Percentiles rank a stretch among this genome's conserved stretches.
Conservation (phyloP, 2,113 vertebrate species). For the Panurus biarmicus region DNA sequence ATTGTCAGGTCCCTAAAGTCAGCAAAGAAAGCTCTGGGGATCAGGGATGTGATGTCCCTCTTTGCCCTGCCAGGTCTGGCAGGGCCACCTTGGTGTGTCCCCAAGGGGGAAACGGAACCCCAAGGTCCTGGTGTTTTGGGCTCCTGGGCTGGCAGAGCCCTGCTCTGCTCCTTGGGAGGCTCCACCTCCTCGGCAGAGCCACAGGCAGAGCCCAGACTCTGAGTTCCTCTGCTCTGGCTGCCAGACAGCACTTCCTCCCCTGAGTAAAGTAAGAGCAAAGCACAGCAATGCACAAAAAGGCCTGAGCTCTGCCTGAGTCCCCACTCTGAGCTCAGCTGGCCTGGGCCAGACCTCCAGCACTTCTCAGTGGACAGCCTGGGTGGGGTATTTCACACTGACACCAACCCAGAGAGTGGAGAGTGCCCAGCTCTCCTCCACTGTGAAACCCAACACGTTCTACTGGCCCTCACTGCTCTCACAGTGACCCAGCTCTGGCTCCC, state of each 20-base stretch:
- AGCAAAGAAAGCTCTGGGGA: not conserved
- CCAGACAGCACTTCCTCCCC: conserved; percentile 12
- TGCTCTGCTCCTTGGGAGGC: not conserved
- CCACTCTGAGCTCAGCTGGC: not conserved
- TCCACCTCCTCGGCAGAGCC: not conserved
- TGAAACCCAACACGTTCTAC: not conserved
- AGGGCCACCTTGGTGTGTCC: not conserved
- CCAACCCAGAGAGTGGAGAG: not conserved
- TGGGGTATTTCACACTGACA: not conserved
- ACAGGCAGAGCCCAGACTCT: not conserved
- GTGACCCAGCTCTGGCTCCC: rapidly evolving
- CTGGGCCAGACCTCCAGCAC: not conserved
- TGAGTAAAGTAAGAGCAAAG: not conserved
- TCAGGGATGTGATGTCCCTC: not conserved
- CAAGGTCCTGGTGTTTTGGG: not conserved
- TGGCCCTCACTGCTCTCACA: not conserved
- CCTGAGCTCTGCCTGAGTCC: not conserved
- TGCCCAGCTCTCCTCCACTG: not conserved
- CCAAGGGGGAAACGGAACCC: rapidly evolving
- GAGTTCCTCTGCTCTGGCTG: not conserved
- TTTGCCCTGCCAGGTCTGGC: not conserved
- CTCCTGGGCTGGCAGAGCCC: not conserved
- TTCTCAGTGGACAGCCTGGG: not conserved
- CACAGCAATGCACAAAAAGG: not conserved
- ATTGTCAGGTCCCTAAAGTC: not conserved